Conservation (phyloP, 23 tunicate genomes). For the Halocynthia roretzi region DNA sequence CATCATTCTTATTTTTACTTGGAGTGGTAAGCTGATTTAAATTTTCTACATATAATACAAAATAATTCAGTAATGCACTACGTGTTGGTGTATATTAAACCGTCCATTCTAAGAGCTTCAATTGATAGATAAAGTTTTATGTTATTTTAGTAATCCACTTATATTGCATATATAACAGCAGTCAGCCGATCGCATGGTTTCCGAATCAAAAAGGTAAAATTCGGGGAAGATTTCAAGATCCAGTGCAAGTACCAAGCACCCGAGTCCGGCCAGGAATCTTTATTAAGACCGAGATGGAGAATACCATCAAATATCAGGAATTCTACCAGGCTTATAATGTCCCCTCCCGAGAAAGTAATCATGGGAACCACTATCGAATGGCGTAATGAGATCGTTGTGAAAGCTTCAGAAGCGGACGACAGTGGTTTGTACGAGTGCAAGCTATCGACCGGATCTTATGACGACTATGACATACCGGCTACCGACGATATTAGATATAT, state of each 20-base stretch:
- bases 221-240: slow-evolving; percentile 34
- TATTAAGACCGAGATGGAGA: slow-evolving; percentile 5
- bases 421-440: slow-evolving; percentile 41
- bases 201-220: slow-evolving; percentile 13
- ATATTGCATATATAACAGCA: neutral
- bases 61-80: too few species aligned
- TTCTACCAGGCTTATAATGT: neutral
- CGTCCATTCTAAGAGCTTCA: too few species aligned
- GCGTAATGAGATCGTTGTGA: neutral
- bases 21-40: too few species aligned
- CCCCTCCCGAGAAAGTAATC: neutral
- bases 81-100: too few species aligned
- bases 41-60: too few species aligned
- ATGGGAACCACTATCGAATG: slow-evolving; percentile 2
- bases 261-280: neutral
- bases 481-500: neutral
- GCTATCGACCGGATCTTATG: neutral
- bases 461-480: neutral
- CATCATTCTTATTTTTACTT: too few species aligned
- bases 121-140: too few species aligned
- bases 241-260: slow-evolving; percentile 11
- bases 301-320: neutral
- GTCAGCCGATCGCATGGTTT: neutral
- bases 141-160: neutral
- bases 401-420: slow-evolving; percentile 12